phyloP scores from a whole-genome alignment of 2,888 invertebrate genomes.

The Drosophila barbarae region DNA sequence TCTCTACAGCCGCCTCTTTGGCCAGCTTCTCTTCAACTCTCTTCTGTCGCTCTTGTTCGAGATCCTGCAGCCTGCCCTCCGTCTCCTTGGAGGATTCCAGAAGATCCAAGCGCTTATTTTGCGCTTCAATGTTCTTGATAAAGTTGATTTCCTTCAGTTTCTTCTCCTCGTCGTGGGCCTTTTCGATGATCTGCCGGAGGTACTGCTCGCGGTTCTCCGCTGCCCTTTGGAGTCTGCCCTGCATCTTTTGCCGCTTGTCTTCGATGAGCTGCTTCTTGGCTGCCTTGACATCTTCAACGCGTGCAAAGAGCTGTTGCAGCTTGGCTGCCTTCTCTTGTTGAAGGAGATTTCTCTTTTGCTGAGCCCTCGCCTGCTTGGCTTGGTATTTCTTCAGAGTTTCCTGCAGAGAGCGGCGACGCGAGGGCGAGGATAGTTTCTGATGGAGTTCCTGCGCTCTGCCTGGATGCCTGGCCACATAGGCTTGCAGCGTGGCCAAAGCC shows the following conservation, averaged over 20 bases:
- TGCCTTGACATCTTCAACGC: conserved; percentile 90
- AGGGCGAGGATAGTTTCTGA: conserved; percentile 95
- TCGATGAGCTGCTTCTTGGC: conserved; percentile 93
- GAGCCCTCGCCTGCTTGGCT: conserved; percentile 94
- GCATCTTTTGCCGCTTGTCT: conserved; percentile 88
- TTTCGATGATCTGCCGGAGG: conserved; percentile 90
- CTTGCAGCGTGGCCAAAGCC: conserved; percentile 87
- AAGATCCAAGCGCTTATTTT: conserved; percentile 95
- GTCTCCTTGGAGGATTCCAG: conserved; percentile 89
- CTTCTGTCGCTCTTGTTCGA: conserved; percentile 92
- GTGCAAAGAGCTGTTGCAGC: conserved; percentile 90
- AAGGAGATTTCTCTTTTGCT: conserved; percentile 90
- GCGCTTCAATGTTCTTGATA: conserved; percentile 96
- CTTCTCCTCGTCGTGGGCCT: conserved; percentile 98
- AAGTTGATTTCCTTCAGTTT: conserved; percentile 98
- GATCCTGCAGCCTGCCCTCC: conserved; percentile 86
- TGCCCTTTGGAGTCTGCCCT: conserved; percentile 88
- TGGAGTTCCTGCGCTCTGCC: conserved; percentile 94
- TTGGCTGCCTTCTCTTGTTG: conserved; percentile 91
- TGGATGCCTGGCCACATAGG: conserved; percentile 91
- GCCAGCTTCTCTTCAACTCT: conserved; percentile 92
- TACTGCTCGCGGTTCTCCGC: conserved; percentile 93
- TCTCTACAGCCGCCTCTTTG: conserved; percentile 96
- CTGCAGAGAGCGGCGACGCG: conserved; percentile 90
- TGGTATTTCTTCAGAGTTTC: conserved; percentile 90